Conservation (phyloP, 1,140 invertebrate genomes). For the Camponotus floridanus region DNA sequence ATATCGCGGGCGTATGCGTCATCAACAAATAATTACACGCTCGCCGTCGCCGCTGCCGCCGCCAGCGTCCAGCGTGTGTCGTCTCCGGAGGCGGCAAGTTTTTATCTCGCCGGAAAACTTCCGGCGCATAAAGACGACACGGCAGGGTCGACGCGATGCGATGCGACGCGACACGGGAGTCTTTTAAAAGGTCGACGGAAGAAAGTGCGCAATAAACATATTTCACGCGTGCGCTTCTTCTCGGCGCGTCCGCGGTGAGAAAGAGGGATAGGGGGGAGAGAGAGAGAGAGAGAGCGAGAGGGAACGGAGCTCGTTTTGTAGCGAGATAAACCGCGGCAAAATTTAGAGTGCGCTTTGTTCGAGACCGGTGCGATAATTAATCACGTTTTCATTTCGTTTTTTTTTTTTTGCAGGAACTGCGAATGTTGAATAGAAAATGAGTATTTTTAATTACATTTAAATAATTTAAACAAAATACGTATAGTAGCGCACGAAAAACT, state of each 20-base stretch:
- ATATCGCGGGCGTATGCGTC: conserved; percentile 60
- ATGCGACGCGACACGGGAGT: conserved; percentile 41
- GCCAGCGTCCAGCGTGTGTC: conserved; percentile 26
- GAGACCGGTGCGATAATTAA: conserved; percentile 36
- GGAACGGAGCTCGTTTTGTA: background rate
- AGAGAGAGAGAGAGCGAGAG: conserved; percentile 22
- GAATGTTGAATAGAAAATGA: conserved; percentile 17
- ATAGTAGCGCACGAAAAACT: background rate
- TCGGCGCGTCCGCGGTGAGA: background rate
- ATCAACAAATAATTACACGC: conserved; percentile 72
- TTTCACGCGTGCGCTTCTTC: conserved; percentile 59
- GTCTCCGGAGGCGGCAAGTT: conserved; percentile 46
- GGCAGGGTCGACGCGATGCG: conserved; percentile 27
- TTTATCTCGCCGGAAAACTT: conserved; percentile 62
- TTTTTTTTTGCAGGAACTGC: background rate
- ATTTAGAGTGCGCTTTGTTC: conserved; percentile 27
- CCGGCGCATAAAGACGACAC: conserved; percentile 59
- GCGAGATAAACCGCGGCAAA: conserved; percentile 38
- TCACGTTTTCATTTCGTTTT: conserved; percentile 4
- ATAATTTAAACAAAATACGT: conserved; percentile 3
- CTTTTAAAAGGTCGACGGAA: conserved; percentile 53
- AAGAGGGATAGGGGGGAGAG: too few relatives aligned
- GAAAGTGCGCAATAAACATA: conserved; percentile 69
- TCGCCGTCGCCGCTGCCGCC: background rate
- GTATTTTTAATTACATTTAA: conserved; percentile 25